Evolutionary conservation across 2,888 invertebrate genomes (phyloP).

Genomic region (Lingula anatina): DNA sequence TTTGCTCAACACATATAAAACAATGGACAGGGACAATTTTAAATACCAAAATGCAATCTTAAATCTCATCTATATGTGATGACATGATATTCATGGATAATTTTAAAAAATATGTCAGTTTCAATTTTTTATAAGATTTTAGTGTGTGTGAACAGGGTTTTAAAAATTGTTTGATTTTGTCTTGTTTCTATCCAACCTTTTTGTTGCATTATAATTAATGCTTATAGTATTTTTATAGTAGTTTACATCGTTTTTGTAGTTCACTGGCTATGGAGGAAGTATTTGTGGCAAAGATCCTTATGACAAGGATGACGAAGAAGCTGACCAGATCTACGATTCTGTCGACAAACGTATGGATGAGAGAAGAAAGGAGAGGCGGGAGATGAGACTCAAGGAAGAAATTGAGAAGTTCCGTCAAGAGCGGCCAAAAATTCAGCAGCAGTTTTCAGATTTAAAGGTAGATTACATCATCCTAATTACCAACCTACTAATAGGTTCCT

Average conservation of each 20-base stretch:
- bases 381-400: conserved; percentile 61
- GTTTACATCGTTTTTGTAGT: too few species aligned
- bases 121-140: too few species aligned
- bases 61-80: neutral
- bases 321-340: conserved; percentile 96
- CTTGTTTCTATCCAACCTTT: too few species aligned
- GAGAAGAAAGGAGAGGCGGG: conserved; percentile 91
- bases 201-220: too few species aligned
- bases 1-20: too few species aligned
- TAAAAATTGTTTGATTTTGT: too few species aligned
- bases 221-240: too few species aligned
- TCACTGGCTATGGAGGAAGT: conserved; percentile 98
- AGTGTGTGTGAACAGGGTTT: too few species aligned
- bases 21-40: neutral
- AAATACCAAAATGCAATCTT: neutral
- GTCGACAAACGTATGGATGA: conserved; percentile 99
- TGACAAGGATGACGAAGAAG: conserved; percentile 99
- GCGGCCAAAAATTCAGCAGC: conserved; percentile 97
- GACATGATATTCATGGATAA: neutral
- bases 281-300: conserved; percentile 99
- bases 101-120: neutral
- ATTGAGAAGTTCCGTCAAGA: conserved; percentile 97
- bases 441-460: conserved; percentile 92
- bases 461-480: neutral
- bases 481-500: too few species aligned